Percentiles rank a stretch among this genome's conserved stretches.
phyloP scores from a whole-genome alignment of 2,113 vertebrate species.

The Dicrurus megarhynchus region DNA sequence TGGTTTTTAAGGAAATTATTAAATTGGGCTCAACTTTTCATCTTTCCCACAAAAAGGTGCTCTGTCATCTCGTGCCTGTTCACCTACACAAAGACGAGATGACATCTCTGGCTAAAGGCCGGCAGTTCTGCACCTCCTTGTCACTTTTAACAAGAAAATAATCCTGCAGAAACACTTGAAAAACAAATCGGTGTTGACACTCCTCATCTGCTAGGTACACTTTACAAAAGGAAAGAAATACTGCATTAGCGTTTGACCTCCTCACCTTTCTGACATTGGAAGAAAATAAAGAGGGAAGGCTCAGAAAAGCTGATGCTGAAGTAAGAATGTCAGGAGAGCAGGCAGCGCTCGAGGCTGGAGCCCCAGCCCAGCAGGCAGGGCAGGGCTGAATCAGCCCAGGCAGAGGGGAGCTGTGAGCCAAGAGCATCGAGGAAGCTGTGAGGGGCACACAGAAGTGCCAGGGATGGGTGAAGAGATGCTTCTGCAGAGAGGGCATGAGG shows the following conservation, averaged over 20 bases:
- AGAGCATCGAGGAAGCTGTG: accelerated
- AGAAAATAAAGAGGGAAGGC: slow-evolving; percentile 6
- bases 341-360: neutral
- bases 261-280: slow-evolving; percentile 25
- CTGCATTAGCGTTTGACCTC: slow-evolving; percentile 54
- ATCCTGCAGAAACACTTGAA: slow-evolving; percentile 51
- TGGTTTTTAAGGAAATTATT: slow-evolving; percentile 4
- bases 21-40: slow-evolving; percentile 5
- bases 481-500: neutral
- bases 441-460: neutral
- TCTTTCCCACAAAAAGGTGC: slow-evolving; percentile 31
- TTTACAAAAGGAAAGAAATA: slow-evolving; percentile 20
- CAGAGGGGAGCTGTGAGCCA: neutral
- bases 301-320: slow-evolving; percentile 19
- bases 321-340: neutral
- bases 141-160: slow-evolving; percentile 69
- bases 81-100: slow-evolving; percentile 40
- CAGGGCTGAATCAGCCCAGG: neutral
- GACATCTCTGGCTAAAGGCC: slow-evolving; percentile 58
- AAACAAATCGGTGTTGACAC: slow-evolving; percentile 65
- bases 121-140: slow-evolving; percentile 49
- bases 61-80: neutral
- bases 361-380: neutral
- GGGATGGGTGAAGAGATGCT: neutral
- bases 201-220: slow-evolving; percentile 55